These are phyloP conservation scores for Stigmatopora argus DNA, from an alignment of 2,113 vertebrate species.

Conservation along the genomic window DNA sequence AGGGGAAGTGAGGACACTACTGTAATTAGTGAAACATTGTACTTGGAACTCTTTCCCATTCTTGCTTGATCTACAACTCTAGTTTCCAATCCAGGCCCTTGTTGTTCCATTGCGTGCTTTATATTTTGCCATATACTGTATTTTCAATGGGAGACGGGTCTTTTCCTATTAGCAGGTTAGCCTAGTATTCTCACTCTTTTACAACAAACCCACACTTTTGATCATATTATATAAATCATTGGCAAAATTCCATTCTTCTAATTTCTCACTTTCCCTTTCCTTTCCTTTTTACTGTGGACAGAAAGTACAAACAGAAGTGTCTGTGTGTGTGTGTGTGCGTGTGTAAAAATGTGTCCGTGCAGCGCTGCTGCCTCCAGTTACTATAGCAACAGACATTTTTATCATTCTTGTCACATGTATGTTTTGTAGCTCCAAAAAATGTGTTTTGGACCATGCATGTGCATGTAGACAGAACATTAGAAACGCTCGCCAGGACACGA, in stretches of 20 bases:
- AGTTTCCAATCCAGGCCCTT: no score
- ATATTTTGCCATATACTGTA: no score
- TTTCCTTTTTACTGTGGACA: constrained; percentile 26
- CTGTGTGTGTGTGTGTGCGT: constrained; percentile 21
- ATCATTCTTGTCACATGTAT: constrained; percentile 16
- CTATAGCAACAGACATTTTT: constrained; percentile 60
- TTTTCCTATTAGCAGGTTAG: no score
- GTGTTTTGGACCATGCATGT: not conserved
- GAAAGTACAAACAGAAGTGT: constrained; percentile 10
- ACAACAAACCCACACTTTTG: no score
- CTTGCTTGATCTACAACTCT: no score
- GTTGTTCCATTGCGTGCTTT: no score
- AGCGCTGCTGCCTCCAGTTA: constrained; percentile 45
- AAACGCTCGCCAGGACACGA: not conserved
- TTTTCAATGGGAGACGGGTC: no score
- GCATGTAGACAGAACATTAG: constrained; percentile 1
- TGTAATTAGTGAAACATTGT: no score
- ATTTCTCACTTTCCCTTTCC: constrained; percentile 33
- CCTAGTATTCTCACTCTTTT: no score
- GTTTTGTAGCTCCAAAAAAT: constrained; percentile 12
- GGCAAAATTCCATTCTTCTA: constrained; percentile 27
- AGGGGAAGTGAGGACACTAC: no score
- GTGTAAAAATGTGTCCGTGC: constrained; percentile 22
- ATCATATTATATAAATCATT: not conserved
- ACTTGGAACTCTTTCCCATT: no score